Evolutionary conservation across 1,140 invertebrate genomes (phyloP).

Genomic region (Drosophila repleta): DNA sequence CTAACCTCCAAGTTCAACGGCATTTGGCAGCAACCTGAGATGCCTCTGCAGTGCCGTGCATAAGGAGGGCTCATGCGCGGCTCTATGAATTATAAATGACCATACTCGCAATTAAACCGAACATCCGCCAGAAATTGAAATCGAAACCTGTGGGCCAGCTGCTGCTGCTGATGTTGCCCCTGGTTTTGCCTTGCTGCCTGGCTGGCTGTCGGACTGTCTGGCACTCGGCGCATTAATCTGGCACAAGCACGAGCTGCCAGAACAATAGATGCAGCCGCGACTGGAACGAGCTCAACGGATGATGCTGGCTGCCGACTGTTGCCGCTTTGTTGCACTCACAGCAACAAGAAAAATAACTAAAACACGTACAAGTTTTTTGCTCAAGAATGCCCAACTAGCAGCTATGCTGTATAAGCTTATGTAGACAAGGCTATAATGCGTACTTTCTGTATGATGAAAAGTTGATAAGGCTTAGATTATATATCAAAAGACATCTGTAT

Average conservation of each 20-base stretch:
- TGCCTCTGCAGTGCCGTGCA: background rate
- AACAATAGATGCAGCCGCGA: slow-evolving; percentile 59
- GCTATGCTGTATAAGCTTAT: background rate
- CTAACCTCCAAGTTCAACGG: slow-evolving; percentile 64
- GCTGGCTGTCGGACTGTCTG: background rate
- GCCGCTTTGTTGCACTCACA: slow-evolving; percentile 49
- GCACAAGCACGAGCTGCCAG: slow-evolving; percentile 76
- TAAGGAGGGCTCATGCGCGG: slow-evolving; percentile 19
- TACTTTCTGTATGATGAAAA: too few species aligned
- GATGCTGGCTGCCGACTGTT: slow-evolving; percentile 39
- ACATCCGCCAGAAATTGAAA: slow-evolving; percentile 76
- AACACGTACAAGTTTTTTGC: background rate
- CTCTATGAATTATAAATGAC: slow-evolving; percentile 64
- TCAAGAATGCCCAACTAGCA: background rate
- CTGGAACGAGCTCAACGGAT: background rate
- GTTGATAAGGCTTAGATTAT: too few species aligned
- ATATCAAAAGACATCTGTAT: too few species aligned
- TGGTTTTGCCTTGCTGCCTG: background rate
- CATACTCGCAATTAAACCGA: slow-evolving; percentile 62
- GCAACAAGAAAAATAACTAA: slow-evolving; percentile 21
- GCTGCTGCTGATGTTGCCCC: slow-evolving; percentile 12
- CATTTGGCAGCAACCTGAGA: slow-evolving; percentile 56
- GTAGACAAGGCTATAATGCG: too few species aligned
- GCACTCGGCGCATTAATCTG: slow-evolving; percentile 67
- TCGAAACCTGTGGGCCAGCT: slow-evolving; percentile 59